Evolutionary conservation across 2,113 vertebrate genomes (phyloP).

Genomic region (western clawed frog (Xenopus tropicalis)): UCB_Xtro_10.0 CM004443.2:71259501-71260000

Average conservation of each 20-base stretch:
- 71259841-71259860: neutral
- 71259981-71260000: no score
- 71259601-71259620: neutral
- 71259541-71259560: constrained; percentile 19
- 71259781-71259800: neutral
- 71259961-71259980: no score
- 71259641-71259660: neutral
- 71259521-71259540: constrained; percentile 9
- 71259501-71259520: constrained; percentile 3
- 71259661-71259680: neutral
- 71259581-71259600: constrained; percentile 1
- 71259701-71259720: constrained; percentile 6
- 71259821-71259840: neutral
- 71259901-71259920: no score
- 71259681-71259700: neutral
- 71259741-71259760: constrained; percentile 6
- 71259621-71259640: constrained; percentile 11
- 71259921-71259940: no score
- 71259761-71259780: neutral
- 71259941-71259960: no score
- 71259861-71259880: no score
- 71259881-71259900: no score
- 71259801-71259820: neutral
- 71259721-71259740: constrained; percentile 24
- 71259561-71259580: neutral